These are phyloP conservation scores for Drosophila limbata DNA, from an alignment of 2,888 invertebrate genomes.

Conservation along the genomic window DNA sequence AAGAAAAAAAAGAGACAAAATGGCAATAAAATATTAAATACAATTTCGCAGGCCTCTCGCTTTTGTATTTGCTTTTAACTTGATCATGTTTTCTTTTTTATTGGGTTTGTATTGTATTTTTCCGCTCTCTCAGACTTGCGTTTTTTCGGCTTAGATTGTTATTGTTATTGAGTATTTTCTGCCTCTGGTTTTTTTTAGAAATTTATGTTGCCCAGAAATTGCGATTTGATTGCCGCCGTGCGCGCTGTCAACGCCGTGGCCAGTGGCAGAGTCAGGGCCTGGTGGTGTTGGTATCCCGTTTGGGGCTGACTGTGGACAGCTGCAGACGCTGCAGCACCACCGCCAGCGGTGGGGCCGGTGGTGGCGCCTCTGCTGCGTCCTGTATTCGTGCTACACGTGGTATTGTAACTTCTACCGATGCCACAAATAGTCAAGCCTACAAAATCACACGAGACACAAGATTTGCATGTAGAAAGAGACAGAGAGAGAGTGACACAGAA, in stretches of 20 bases:
- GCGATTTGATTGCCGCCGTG: constrained; percentile 85
- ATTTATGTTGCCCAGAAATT: constrained; percentile 85
- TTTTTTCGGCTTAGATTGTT: constrained; percentile 23
- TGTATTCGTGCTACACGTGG: constrained; percentile 83
- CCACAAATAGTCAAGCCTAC: constrained; percentile 85
- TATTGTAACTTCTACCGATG: constrained; percentile 85
- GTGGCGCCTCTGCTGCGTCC: constrained; percentile 79
- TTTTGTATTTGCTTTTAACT: constrained; percentile 1
- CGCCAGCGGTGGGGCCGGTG: constrained; percentile 68
- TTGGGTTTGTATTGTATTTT: not conserved
- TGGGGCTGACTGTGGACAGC: constrained; percentile 77
- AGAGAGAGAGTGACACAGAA: constrained; percentile 36
- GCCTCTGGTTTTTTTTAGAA: constrained; percentile 73
- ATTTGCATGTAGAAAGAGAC: constrained; percentile 60
- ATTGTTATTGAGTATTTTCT: constrained; percentile 8
- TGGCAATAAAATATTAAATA: constrained; percentile 63
- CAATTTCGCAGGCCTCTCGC: constrained; percentile 46
- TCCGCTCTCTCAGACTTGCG: constrained; percentile 42
- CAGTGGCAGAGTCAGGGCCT: constrained; percentile 83
- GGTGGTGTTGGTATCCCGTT: constrained; percentile 82
- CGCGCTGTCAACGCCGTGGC: constrained; percentile 84
- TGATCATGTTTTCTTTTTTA: constrained; percentile 2
- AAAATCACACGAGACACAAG: constrained; percentile 80
- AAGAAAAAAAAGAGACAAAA: constrained; percentile 45
- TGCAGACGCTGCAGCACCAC: constrained; percentile 70